Percentiles rank a stretch among this genome's conserved stretches.
These are phyloP conservation scores for Sinocyclocheilus anophthalmus DNA, from an alignment of 2,113 vertebrate species.

Conservation along the genomic window DNA sequence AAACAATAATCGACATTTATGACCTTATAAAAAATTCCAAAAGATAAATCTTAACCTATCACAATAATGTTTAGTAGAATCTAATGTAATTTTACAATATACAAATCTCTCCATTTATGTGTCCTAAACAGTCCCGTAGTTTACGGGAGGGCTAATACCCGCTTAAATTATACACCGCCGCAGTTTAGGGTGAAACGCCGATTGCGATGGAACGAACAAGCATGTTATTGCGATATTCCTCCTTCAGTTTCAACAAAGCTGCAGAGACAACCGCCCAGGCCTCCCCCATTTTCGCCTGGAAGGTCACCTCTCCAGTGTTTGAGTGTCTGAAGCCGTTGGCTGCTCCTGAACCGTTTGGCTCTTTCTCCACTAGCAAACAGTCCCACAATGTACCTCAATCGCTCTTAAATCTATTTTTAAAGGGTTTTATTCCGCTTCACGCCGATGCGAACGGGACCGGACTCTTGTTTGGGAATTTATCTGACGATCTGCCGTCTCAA, in stretches of 20 bases:
- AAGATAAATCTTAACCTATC: not conserved
- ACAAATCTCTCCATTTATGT: not conserved
- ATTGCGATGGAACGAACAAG: constrained; percentile 66
- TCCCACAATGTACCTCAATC: constrained; percentile 85
- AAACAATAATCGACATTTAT: not conserved
- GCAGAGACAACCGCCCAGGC: constrained; percentile 72
- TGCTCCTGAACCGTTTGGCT: constrained; percentile 91
- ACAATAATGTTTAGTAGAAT: not conserved
- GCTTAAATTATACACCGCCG: constrained; percentile 3
- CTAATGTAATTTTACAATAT: not conserved
- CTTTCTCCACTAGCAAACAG: constrained; percentile 88
- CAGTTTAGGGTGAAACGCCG: not conserved
- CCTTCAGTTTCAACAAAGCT: constrained; percentile 70
- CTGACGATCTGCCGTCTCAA: constrained; percentile 61
- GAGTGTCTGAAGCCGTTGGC: constrained; percentile 92
- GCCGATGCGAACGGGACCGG: constrained; percentile 63
- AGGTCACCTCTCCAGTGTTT: constrained; percentile 83
- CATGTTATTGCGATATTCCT: constrained; percentile 65
- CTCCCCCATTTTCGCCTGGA: constrained; percentile 88
- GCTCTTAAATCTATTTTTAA: constrained; percentile 73
- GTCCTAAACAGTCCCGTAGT: no score
- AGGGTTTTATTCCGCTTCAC: constrained; percentile 62
- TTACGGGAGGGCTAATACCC: not conserved
- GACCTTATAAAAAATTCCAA: not conserved
- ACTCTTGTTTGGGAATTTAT: constrained; percentile 70